phyloP scores from a whole-genome alignment of 2,797 vertebrate species.

The Bovichtus diacanthus region DNA sequence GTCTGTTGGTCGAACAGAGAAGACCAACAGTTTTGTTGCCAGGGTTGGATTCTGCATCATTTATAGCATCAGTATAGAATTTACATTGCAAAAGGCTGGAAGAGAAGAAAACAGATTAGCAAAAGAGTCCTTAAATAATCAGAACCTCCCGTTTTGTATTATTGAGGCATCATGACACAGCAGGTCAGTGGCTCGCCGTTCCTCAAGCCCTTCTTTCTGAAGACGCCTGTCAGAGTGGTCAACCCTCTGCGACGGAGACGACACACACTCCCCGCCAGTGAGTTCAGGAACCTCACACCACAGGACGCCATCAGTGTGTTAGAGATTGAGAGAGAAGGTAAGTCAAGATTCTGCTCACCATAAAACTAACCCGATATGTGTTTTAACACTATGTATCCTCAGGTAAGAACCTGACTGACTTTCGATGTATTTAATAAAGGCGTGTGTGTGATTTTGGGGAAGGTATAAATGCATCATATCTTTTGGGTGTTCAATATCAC shows the following conservation, averaged over 20 bases:
- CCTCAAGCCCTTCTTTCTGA: conserved; percentile 84
- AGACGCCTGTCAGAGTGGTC: conserved; percentile 66
- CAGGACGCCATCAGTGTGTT: conserved; percentile 89
- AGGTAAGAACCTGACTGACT: not conserved
- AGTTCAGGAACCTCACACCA: conserved; percentile 86
- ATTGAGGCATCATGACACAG: conserved; percentile 73
- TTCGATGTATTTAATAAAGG: not conserved
- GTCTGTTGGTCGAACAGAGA: conserved; percentile 26
- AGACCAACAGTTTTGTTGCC: not conserved
- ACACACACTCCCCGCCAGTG: conserved; percentile 87
- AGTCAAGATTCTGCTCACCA: conserved; percentile 8
- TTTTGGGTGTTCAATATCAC: not conserved
- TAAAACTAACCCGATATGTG: not conserved
- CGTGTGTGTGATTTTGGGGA: not conserved
- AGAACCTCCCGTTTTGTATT: not conserved
- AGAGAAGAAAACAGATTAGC: not conserved
- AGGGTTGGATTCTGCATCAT: conserved; percentile 1
- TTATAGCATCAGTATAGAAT: not conserved
- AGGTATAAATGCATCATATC: not conserved
- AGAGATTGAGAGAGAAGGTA: conserved; percentile 88
- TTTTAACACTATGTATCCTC: not conserved
- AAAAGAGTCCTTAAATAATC: not conserved
- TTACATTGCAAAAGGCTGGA: not conserved
- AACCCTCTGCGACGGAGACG: conserved; percentile 76
- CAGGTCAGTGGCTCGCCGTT: conserved; percentile 77